These are phyloP conservation scores for Clupea harengus DNA, from an alignment of 2,113 vertebrate genomes.

Conservation along the genomic window DNA sequence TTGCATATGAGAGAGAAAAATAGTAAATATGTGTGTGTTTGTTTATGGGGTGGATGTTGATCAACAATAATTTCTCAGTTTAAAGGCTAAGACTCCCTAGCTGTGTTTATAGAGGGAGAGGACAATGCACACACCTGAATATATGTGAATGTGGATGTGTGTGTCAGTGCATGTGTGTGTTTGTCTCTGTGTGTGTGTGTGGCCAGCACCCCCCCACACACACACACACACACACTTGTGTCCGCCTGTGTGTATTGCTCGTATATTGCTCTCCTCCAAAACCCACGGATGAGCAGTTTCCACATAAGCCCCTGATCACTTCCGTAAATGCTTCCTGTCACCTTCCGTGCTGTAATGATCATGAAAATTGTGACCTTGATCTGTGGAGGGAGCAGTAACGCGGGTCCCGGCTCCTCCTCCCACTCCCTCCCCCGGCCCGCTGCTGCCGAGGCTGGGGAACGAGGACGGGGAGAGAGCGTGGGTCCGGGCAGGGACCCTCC, in stretches of 20 bases:
- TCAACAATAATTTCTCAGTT: not conserved
- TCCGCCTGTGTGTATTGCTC: conserved; percentile 44
- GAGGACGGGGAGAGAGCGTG: not conserved
- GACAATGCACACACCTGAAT: not conserved
- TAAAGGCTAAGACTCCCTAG: not conserved
- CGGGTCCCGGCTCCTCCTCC: not conserved
- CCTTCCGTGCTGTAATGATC: conserved; percentile 74
- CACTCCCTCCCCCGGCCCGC: not conserved
- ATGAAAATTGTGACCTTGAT: conserved; percentile 76
- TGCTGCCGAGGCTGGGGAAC: not conserved
- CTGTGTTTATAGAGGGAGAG: not conserved
- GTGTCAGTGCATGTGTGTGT: not conserved
- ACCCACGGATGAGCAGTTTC: conserved; percentile 53
- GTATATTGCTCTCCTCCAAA: conserved; percentile 40
- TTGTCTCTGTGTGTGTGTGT: not conserved
- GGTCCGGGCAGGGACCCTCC: not conserved
- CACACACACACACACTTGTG: not conserved
- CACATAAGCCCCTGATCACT: conserved; percentile 71
- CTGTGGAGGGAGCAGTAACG: conserved; percentile 67
- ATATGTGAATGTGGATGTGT: not conserved
- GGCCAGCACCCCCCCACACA: not conserved
- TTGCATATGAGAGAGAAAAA: not conserved
- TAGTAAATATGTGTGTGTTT: not conserved
- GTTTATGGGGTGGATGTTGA: not conserved
- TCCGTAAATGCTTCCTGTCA: conserved; percentile 74